Base-by-base conservation (phyloP, 2,888 invertebrate species). In the Trichacis sp. region DNA sequence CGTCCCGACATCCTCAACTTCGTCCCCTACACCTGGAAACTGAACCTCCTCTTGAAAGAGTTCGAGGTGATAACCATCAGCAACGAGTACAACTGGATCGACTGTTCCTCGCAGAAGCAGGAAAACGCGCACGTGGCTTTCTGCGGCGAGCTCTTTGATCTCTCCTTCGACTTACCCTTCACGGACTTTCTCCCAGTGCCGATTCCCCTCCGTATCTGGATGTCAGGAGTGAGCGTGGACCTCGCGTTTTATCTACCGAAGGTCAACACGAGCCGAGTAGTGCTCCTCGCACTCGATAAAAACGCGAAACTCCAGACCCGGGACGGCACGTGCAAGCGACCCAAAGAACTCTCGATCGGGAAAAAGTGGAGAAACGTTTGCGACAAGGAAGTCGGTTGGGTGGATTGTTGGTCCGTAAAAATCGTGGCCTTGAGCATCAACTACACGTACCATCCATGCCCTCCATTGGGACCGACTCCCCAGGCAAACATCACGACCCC, bases 21-120 rank as follows among this genome's bases (percentile, higher is more conserved):
- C 86, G 93, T 98, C 53, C 99, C 99, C 1, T 99, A 97, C 84
- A 96, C 96, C 0, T 98, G 97, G 93, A 93, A 94, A 80, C 93
- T 99, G 77, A 93, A 92, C 64, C 87, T 98, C 64, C 87, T 95
- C 6, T 86, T 97, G 17, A 97, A 98, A 83, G 96, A 98, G 85
- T 97, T 98, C 85, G 97, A 99, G 85, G 88, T 99, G 12, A 89
- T 98, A 1, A 94, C 96, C 40, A 87, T 96, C 12, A 93, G 96
- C 77, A 99, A 98, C 85, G 96, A 98, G 82, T 95, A 95, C 84
- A 99, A 99, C 85, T 99, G 98, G 99, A 93, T 99, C 72, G 98
- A 99, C 85, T 98, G 98, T 77, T 95, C 96, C 54, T 96, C 96
- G 19, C 95, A 96, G 49, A 94, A 95, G 75, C 95, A 95, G 83